These are phyloP conservation scores for Drosophila meridionalis DNA, from an alignment of 2,888 invertebrate species.

Conservation along the genomic window DNA sequence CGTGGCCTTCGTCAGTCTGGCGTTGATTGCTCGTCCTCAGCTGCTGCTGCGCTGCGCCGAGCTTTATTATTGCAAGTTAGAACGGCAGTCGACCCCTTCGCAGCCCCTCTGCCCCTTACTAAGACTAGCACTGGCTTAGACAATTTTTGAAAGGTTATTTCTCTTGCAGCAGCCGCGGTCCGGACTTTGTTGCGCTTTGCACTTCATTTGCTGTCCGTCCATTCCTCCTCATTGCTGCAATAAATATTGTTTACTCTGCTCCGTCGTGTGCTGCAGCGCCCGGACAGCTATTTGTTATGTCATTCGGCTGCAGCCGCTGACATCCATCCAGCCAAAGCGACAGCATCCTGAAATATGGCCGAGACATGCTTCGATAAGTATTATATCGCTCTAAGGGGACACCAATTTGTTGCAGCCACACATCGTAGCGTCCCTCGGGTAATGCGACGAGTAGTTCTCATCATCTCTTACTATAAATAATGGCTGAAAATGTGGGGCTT, in stretches of 20 bases:
- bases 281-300: conserved; percentile 74
- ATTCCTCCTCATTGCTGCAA: conserved; percentile 38
- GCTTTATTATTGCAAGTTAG: conserved; percentile 70
- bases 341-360: conserved; percentile 38
- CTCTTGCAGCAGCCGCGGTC: conserved; percentile 64
- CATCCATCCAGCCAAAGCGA: conserved; percentile 64
- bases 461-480: conserved; percentile 5
- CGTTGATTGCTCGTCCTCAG: conserved; percentile 70
- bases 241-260: conserved; percentile 73
- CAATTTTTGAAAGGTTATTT: conserved; percentile 78
- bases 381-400: conserved; percentile 57
- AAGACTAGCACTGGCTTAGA: conserved; percentile 53
- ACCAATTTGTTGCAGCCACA: conserved; percentile 47
- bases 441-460: background rate
- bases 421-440: background rate
- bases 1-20: conserved; percentile 15
- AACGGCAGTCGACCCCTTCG: conserved; percentile 12
- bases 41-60: conserved; percentile 64
- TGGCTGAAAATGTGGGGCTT: background rate
- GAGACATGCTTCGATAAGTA: conserved; percentile 57
- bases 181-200: conserved; percentile 70
- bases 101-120: background rate
- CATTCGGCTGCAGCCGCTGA: conserved; percentile 66
- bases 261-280: conserved; percentile 53
- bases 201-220: conserved; percentile 67